Conservation (phyloP, 2,113 vertebrate species). For the Phalacrocorax pelagicus region DNA sequence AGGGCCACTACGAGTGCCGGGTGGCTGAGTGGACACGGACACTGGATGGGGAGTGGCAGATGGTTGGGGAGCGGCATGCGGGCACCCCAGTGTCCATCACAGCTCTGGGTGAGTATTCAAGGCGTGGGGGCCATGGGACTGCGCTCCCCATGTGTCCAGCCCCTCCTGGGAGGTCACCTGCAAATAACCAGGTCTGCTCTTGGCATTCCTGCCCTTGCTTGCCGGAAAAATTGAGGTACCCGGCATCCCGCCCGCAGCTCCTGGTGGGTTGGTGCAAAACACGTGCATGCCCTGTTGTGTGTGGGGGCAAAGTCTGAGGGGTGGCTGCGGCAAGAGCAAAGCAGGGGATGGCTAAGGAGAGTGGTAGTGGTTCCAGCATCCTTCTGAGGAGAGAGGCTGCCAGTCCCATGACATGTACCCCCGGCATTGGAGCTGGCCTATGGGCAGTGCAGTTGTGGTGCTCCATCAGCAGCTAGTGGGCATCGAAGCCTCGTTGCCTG, state of each 20-base stretch:
- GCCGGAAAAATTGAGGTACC: background rate
- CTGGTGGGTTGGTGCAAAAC: background rate
- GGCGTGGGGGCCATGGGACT: background rate
- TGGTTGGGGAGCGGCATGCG: slow-evolving; percentile 83
- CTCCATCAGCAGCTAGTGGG: rapidly evolving
- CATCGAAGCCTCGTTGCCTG: rapidly evolving
- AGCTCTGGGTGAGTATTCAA: slow-evolving; percentile 85
- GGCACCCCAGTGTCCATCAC: slow-evolving; percentile 83
- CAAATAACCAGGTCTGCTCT: background rate
- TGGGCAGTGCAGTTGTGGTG: background rate
- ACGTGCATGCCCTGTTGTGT: rapidly evolving
- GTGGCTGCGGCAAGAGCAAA: background rate
- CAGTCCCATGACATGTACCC: rapidly evolving
- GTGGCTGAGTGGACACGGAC: slow-evolving; percentile 87
- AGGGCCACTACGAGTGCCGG: slow-evolving; percentile 90
- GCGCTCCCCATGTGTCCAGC: rapidly evolving
- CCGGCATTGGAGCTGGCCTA: background rate
- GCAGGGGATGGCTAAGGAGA: background rate
- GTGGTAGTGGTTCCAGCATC: background rate
- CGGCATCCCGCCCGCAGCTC: background rate
- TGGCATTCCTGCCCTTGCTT: background rate
- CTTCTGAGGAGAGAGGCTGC: background rate
- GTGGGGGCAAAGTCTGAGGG: background rate
- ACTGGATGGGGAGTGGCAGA: slow-evolving; percentile 85
- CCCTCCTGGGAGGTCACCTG: background rate